Evolutionary conservation across 2,113 vertebrate genomes (phyloP).

Genomic region (Ptychochromis oligacanthus): DNA sequence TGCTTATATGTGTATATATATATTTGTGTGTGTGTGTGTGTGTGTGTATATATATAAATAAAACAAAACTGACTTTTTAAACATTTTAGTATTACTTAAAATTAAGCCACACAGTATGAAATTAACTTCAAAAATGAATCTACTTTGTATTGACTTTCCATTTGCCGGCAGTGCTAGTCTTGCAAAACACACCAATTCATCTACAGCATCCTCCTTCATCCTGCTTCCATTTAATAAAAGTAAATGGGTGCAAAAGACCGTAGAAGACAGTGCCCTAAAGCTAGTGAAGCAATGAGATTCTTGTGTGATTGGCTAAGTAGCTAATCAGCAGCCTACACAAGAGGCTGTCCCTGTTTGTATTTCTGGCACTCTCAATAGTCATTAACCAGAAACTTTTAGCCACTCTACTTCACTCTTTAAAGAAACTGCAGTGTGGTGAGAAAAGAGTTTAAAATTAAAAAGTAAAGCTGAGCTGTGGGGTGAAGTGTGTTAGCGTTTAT

Average conservation of each 20-base stretch:
- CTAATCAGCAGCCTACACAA: not conserved
- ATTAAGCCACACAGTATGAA: not conserved
- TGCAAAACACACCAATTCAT: not conserved
- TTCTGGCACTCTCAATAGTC: not conserved
- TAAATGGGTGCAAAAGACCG: not conserved
- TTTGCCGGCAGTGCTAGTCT: not conserved
- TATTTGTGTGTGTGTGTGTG: too few species aligned
- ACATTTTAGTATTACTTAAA: not conserved
- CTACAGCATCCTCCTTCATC: not conserved
- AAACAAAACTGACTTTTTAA: not conserved
- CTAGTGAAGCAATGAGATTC: not conserved
- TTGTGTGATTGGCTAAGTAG: not conserved
- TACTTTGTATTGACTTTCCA: slow-evolving; percentile 11
- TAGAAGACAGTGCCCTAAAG: not conserved
- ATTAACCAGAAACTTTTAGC: not conserved
- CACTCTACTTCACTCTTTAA: not conserved
- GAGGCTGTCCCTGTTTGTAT: not conserved
- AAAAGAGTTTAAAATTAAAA: slow-evolving; percentile 5
- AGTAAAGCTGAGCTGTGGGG: not conserved
- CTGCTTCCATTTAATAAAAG: not conserved
- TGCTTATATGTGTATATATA: too few species aligned
- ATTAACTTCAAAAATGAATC: not conserved
- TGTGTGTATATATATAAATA: too few species aligned
- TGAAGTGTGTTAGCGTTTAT: not conserved
- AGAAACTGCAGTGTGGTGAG: not conserved